A percentile compares a stretch with the other conserved stretches of the same genome.
phyloP scores from a whole-genome alignment of 2,113 vertebrate species.

The Acanthisitta chloris region DNA sequence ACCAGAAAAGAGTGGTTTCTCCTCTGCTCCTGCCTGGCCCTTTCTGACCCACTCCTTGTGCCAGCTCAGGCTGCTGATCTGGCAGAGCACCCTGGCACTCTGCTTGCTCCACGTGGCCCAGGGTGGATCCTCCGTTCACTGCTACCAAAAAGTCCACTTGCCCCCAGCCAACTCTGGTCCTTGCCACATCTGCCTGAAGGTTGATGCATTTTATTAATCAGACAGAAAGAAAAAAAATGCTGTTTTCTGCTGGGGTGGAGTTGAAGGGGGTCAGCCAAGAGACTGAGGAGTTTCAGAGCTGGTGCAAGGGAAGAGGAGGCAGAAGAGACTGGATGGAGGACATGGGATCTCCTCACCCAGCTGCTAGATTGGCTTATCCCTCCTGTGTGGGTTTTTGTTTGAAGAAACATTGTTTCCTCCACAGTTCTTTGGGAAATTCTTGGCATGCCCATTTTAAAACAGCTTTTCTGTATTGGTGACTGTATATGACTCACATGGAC shows the following conservation, averaged over 20 bases:
- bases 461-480: background rate
- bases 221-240: background rate
- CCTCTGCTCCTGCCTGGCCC: background rate
- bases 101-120: background rate
- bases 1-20: background rate
- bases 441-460: background rate
- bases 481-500: background rate
- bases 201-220: background rate
- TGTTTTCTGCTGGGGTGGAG: background rate
- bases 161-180: background rate
- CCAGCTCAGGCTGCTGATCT: rapidly evolving
- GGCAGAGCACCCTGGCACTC: background rate
- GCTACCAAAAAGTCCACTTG: rapidly evolving
- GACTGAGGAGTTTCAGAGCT: background rate
- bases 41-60: background rate
- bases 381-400: background rate
- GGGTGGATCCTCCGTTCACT: background rate
- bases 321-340: background rate
- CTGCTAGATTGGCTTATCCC: background rate
- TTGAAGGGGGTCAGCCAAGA: background rate
- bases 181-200: background rate
- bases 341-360: background rate
- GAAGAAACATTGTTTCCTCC: background rate
- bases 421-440: background rate
- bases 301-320: background rate